Percentiles rank a stretch among this genome's conserved stretches.
These are phyloP conservation scores for Falco biarmicus DNA, from an alignment of 2,797 vertebrate genomes.

Conservation along the genomic window DNA sequence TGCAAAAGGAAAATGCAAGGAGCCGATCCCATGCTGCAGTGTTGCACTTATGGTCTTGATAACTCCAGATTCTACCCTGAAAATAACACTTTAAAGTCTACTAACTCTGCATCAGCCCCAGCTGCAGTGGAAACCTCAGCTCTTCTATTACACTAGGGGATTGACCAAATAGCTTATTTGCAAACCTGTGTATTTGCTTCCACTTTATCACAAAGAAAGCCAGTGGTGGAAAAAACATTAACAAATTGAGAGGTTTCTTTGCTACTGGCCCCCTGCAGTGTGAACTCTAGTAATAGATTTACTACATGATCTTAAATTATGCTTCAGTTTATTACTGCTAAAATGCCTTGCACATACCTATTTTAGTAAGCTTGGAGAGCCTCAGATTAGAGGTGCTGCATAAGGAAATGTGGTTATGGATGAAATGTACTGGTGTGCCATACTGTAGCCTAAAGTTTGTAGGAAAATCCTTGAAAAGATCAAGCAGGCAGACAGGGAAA, in stretches of 20 bases:
- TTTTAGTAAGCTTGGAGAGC: not conserved
- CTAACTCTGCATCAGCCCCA: not conserved
- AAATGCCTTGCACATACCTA: not conserved
- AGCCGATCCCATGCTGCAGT: not conserved
- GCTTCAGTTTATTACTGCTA: not conserved
- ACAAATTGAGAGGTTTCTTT: slow-evolving; percentile 20
- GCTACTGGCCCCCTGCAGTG: not conserved
- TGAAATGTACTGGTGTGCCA: not conserved
- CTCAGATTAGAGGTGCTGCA: not conserved
- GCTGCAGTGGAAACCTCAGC: slow-evolving; percentile 10
- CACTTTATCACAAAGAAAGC: not conserved
- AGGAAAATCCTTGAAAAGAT: not conserved
- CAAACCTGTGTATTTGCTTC: not conserved
- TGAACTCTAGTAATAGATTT: not conserved
- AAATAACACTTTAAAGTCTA: not conserved
- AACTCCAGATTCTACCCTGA: not conserved
- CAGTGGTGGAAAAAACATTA: not conserved
- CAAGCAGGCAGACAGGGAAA: not conserved
- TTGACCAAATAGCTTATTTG: slow-evolving; percentile 32
- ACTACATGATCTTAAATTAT: slow-evolving; percentile 16
- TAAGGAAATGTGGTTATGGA: not conserved
- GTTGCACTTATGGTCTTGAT: not conserved
- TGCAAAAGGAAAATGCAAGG: not conserved
- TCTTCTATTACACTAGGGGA: not conserved
- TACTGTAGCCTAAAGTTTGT: not conserved